Evolutionary conservation across 2,888 invertebrate species (phyloP).

Genomic region (Anarsia innoxiella): DNA sequence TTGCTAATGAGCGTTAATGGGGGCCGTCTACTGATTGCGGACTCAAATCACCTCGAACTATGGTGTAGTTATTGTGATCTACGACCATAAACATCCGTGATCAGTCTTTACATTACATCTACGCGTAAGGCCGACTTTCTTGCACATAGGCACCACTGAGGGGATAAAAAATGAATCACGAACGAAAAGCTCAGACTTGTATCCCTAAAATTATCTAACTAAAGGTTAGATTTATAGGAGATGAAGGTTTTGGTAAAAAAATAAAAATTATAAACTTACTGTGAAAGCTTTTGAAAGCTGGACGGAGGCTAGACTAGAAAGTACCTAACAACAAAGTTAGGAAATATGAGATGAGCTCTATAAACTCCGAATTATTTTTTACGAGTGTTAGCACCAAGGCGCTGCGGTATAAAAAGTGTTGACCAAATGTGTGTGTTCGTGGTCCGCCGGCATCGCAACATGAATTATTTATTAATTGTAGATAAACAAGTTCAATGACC

Average conservation of each 20-base stretch:
- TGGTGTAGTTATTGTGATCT: too few species aligned
- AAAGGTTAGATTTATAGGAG: too few species aligned
- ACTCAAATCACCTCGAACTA: too few species aligned
- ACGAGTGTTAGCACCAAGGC: slow-evolving; percentile 7
- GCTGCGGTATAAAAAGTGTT: slow-evolving; percentile 28
- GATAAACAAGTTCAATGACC: slow-evolving; percentile 54
- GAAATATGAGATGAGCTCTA: neutral
- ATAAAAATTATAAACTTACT: too few species aligned
- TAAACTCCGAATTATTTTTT: slow-evolving; percentile 5
- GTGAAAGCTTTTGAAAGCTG: too few species aligned
- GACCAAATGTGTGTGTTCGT: slow-evolving; percentile 37
- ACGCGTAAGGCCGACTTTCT: slow-evolving; percentile 17
- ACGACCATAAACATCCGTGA: too few species aligned
- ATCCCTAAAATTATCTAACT: too few species aligned
- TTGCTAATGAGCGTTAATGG: slow-evolving; percentile 33
- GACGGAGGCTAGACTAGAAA: too few species aligned
- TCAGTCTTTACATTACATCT: slow-evolving; percentile 23
- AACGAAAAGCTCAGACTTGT: too few species aligned
- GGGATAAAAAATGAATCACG: too few species aligned
- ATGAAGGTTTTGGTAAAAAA: too few species aligned
- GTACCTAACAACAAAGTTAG: slow-evolving; percentile 6
- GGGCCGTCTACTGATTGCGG: too few species aligned
- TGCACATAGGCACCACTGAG: neutral
- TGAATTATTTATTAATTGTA: slow-evolving; percentile 67
- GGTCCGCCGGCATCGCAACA: slow-evolving; percentile 41